These are phyloP conservation scores for Aromia moschata DNA, from an alignment of 2,888 invertebrate species.

Conservation along the genomic window DNA sequence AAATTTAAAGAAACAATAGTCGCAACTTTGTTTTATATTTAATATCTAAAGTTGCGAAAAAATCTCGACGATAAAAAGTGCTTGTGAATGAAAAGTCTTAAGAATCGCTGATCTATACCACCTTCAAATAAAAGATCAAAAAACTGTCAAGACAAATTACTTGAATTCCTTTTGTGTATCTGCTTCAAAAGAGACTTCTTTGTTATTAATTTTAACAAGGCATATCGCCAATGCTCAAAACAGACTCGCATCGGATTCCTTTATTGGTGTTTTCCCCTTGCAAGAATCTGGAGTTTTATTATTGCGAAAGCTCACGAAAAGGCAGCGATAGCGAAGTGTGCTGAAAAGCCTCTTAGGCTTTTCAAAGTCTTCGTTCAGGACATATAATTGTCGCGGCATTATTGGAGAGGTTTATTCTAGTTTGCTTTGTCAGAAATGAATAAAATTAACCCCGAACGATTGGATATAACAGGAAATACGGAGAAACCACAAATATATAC, in stretches of 20 bases:
- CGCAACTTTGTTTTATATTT: too few species aligned
- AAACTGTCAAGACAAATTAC: too few species aligned
- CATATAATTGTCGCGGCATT: constrained; percentile 11
- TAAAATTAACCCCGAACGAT: too few species aligned
- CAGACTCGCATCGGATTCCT: constrained; percentile 1
- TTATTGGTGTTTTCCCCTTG: background rate
- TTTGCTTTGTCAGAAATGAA: background rate
- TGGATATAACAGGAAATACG: too few species aligned
- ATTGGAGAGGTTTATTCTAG: constrained; percentile 1
- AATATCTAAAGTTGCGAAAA: too few species aligned
- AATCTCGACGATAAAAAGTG: too few species aligned
- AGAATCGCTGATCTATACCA: too few species aligned
- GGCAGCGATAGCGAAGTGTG: constrained; percentile 18
- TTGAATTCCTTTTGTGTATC: too few species aligned
- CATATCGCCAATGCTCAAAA: background rate
- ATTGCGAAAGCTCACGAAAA: constrained; percentile 8
- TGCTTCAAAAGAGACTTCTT: background rate
- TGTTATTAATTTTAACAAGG: background rate
- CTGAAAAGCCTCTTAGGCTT: constrained; percentile 24
- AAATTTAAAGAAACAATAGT: too few species aligned
- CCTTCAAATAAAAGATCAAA: too few species aligned
- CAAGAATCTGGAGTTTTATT: constrained; percentile 6
- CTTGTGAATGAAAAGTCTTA: too few species aligned
- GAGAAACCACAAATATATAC: too few species aligned
- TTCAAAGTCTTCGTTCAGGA: constrained; percentile 5